Conservation (phyloP, 2,888 invertebrate species). For the Tenthredo livida region DNA sequence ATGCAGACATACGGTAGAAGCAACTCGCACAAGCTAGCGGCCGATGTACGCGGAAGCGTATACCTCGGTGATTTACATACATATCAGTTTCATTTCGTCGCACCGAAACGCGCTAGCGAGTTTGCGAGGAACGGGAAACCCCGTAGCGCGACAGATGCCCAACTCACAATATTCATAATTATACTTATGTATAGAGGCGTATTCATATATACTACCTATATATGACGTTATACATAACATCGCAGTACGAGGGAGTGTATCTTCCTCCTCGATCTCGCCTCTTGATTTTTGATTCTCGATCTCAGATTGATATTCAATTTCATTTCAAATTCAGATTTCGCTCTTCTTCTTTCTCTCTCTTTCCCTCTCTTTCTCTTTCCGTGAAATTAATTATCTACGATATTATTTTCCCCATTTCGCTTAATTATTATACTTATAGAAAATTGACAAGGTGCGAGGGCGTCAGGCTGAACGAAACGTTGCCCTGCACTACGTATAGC, state of each 20-base stretch:
- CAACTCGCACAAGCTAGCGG: background rate
- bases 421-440: background rate
- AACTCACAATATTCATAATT: slow-evolving; percentile 60
- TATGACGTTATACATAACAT: too few relatives aligned
- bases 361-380: background rate
- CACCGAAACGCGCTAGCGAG: background rate
- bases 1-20: background rate
- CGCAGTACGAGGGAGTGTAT: background rate
- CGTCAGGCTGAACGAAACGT: background rate
- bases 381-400: background rate
- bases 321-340: slow-evolving; percentile 54
- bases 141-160: slow-evolving; percentile 63
- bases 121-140: background rate
- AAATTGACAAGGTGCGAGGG: background rate
- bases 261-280: background rate
- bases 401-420: background rate
- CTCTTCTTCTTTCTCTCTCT: background rate
- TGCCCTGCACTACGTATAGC: background rate
- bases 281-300: slow-evolving; percentile 21
- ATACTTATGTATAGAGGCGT: slow-evolving; percentile 48
- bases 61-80: slow-evolving; percentile 65
- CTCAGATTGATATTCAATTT: slow-evolving; percentile 60
- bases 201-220: slow-evolving; percentile 20
- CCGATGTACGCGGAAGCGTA: background rate
- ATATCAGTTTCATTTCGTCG: slow-evolving; percentile 69